These are phyloP conservation scores for Dryoscopus gambensis DNA, from an alignment of 2,113 vertebrate species.

Conservation along the genomic window DNA sequence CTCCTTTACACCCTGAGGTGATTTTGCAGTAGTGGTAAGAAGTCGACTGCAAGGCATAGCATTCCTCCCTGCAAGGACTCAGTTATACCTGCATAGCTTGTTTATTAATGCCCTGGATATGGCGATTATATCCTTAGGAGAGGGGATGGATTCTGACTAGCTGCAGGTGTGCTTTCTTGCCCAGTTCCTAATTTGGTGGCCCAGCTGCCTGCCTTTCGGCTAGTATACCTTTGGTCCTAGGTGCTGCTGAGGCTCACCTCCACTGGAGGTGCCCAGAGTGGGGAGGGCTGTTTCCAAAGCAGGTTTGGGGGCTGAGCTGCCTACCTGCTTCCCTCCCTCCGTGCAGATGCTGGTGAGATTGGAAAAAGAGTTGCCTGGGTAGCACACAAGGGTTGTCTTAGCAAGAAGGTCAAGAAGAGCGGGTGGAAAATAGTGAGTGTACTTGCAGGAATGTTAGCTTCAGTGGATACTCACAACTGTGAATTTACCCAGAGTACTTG, in stretches of 20 bases:
- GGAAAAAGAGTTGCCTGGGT: background rate
- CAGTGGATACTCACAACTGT: background rate
- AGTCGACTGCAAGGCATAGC: background rate
- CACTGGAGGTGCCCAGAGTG: accelerated
- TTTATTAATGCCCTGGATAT: background rate
- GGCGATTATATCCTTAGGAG: background rate
- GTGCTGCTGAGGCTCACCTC: background rate
- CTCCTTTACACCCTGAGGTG: background rate
- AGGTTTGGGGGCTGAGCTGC: background rate
- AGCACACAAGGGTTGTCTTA: accelerated
- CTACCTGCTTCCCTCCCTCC: background rate
- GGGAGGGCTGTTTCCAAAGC: background rate
- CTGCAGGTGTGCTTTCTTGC: background rate
- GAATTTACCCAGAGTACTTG: background rate
- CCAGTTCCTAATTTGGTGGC: background rate
- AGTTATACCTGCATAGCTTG: background rate
- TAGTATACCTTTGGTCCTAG: background rate
- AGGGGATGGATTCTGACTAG: background rate
- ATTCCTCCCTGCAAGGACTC: background rate
- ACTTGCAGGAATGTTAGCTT: background rate
- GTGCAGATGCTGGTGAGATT: background rate
- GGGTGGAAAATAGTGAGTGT: background rate
- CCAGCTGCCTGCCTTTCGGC: background rate
- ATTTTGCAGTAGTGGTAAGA: constrained; percentile 8
- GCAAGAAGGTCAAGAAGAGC: background rate